Evolutionary conservation across 2,797 vertebrate genomes (phyloP).

Genomic region (Rhyacichthys aspro): DNA sequence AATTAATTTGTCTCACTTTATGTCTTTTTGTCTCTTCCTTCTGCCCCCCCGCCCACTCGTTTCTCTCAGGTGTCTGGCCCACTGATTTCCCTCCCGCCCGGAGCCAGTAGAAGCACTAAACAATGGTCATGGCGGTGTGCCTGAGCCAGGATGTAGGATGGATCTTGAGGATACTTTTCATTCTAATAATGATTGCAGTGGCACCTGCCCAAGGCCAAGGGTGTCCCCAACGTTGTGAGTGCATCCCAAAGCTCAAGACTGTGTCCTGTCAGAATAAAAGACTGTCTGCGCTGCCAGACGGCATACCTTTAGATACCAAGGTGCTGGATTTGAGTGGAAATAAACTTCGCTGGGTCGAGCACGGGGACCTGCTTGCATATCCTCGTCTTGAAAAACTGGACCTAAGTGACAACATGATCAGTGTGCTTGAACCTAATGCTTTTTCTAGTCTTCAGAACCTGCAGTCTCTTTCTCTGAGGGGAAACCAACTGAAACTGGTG

Average conservation of each 20-base stretch:
- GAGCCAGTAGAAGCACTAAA: conserved; percentile 40
- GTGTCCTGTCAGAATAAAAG: conserved; percentile 90
- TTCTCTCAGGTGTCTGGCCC: conserved; percentile 80
- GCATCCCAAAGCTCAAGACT: conserved; percentile 78
- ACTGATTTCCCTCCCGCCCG: conserved; percentile 74
- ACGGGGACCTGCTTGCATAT: conserved; percentile 86
- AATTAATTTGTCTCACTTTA: conserved; percentile 58
- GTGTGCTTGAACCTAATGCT: conserved; percentile 92
- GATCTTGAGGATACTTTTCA: conserved; percentile 80
- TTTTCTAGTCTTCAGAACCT: conserved; percentile 90
- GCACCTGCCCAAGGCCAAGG: conserved; percentile 69
- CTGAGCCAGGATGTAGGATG: conserved; percentile 75
- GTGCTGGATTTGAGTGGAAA: conserved; percentile 92
- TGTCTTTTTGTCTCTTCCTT: conserved; percentile 37
- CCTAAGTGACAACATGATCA: conserved; percentile 93
- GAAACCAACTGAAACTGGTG: conserved; percentile 93
- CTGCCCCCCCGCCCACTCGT: not conserved
- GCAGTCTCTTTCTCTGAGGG: conserved; percentile 85
- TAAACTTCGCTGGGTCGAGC: conserved; percentile 93
- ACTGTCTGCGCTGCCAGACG: conserved; percentile 88
- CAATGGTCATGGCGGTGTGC: conserved; percentile 80
- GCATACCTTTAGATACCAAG: conserved; percentile 89
- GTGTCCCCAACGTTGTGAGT: conserved; percentile 94
- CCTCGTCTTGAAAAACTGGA: conserved; percentile 91
- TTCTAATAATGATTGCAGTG: conserved; percentile 79